Conservation (phyloP, 2,113 vertebrate genomes). For the Apteryx mantelli region DNA sequence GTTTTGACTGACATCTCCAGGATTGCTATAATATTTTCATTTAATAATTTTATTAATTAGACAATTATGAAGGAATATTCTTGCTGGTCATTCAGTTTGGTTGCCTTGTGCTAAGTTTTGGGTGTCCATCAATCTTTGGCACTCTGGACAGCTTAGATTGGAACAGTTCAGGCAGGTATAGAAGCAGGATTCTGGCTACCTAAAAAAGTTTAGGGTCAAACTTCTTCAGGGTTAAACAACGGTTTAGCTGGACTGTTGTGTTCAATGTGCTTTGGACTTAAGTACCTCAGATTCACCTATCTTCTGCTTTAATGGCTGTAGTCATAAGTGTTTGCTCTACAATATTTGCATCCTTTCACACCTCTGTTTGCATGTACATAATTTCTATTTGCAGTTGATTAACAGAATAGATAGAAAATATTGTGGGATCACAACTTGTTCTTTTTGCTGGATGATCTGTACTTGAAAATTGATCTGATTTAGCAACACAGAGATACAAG, state of each 20-base stretch:
- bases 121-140: background rate
- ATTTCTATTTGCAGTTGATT: background rate
- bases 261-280: background rate
- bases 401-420: background rate
- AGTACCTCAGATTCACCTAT: background rate
- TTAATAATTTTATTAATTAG: background rate
- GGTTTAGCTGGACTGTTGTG: background rate
- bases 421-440: background rate
- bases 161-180: background rate
- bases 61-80: background rate
- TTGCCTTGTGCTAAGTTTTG: background rate
- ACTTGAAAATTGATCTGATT: background rate
- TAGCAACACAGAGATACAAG: background rate
- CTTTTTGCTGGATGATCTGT: background rate
- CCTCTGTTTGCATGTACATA: background rate
- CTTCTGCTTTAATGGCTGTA: background rate
- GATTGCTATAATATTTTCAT: background rate
- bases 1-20: background rate
- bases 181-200: background rate
- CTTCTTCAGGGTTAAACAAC: fast-evolving
- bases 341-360: background rate
- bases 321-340: background rate
- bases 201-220: background rate
- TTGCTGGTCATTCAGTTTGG: background rate
- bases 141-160: background rate